Base-by-base conservation (phyloP, 2,888 invertebrate species). In the Leucophora obtusa region DNA sequence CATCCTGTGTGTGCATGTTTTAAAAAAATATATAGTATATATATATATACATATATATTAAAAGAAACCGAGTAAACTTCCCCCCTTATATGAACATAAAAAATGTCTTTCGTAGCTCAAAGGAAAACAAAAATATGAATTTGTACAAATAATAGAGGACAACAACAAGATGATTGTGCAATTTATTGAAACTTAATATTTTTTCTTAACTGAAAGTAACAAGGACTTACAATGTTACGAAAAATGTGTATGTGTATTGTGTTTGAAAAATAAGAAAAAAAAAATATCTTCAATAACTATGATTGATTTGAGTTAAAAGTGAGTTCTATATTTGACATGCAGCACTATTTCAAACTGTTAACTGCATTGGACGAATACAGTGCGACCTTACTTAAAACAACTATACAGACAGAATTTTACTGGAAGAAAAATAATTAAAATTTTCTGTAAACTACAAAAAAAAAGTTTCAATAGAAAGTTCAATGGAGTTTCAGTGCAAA, bases 141-240 rank as follows among this genome's bases (percentile, higher is more conserved):
- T 28, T 28, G 28, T 6, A 47, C 2, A 47, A 47, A 47, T 47
- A 14, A 47, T n/a, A n/a, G 38, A 38, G 14, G n/a, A 47, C 14
- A 47, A 47, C 14, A 47, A 47, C 14, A 28, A 56, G 43, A 38
- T 18, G 38, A 38, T 63, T 17, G 60, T 74, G 60, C 33, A 53
- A 53, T 65, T 65, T 65, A 58, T 35, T 56, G 72, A 72, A 72
- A 78, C 63, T 56, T 4, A 78, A 78, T 78, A 62, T n/a, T 35
- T 62, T 62, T 50, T 43, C 2, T 43, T 47, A n/a, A 47, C 6
- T 11, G 38, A 9, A 38, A 38, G 11, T 11, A 38, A 38, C 14
- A 14, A 38, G 10, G 38, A 38, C 14, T 10, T 38, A 38, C 14
- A 38, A 38, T 14, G 14, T 38, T 11, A 38, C 5, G 28, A 28